These are phyloP conservation scores for Stegophylla sp. DNA, from an alignment of 2,888 invertebrate species.

Conservation along the genomic window DNA sequence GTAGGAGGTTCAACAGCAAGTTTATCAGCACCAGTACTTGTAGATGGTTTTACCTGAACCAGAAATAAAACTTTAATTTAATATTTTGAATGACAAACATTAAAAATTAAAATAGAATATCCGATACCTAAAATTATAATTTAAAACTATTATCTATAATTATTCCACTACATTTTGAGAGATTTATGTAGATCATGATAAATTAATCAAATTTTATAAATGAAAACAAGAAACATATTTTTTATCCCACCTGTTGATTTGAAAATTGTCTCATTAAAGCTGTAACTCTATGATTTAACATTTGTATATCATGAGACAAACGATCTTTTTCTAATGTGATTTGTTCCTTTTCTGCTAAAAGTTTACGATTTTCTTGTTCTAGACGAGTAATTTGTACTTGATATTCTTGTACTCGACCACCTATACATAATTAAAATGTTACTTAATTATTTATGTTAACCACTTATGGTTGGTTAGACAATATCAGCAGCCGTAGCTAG, in stretches of 20 bases:
- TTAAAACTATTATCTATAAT: too few species aligned
- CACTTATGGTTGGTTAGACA: too few species aligned
- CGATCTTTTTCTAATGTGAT: constrained; percentile 69
- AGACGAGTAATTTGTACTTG: constrained; percentile 29
- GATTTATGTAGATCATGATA: too few species aligned
- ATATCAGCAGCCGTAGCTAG: too few species aligned
- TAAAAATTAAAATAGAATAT: not conserved
- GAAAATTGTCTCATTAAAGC: constrained; percentile 74
- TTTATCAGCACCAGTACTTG: constrained; percentile 72
- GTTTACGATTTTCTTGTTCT: constrained; percentile 69
- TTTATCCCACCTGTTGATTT: constrained; percentile 66
- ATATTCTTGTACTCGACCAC: constrained; percentile 9
- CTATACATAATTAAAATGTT: constrained; percentile 8
- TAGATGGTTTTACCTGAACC: constrained; percentile 70
- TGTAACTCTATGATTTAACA: constrained; percentile 74
- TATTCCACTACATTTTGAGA: too few species aligned
- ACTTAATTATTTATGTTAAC: too few species aligned
- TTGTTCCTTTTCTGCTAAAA: constrained; percentile 78
- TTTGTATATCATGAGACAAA: constrained; percentile 72
- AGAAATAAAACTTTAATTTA: not conserved
- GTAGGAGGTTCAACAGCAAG: constrained; percentile 74
- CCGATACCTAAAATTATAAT: not conserved
- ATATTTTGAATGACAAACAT: not conserved
- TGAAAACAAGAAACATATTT: not conserved
- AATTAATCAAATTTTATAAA: too few species aligned